Conservation (phyloP, 2,797 vertebrate genomes). For the Sandelia bainsii region DNA sequence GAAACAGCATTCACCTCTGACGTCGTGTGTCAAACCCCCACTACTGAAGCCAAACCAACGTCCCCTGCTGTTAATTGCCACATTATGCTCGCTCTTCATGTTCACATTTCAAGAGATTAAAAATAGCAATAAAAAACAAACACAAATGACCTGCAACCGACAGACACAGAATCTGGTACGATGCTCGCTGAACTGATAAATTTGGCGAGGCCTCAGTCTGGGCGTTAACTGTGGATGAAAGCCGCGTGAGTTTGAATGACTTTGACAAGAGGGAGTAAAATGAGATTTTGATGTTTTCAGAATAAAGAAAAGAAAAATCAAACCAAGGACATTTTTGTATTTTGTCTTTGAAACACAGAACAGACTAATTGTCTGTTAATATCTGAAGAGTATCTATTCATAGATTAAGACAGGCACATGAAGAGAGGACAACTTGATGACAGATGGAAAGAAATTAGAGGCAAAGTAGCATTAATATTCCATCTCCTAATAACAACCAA, state of each 20-base stretch:
- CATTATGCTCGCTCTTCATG: slow-evolving; percentile 61
- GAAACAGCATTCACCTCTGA: not conserved
- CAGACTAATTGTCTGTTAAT: slow-evolving; percentile 78
- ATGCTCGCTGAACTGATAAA: slow-evolving; percentile 60
- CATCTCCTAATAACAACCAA: slow-evolving; percentile 72
- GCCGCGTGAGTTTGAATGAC: slow-evolving; percentile 61
- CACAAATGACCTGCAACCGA: slow-evolving; percentile 49
- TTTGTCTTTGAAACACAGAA: slow-evolving; percentile 69
- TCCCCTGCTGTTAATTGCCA: slow-evolving; percentile 43
- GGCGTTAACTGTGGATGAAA: slow-evolving; percentile 62
- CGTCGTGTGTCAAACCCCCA: not conserved
- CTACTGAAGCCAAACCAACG: slow-evolving; percentile 28
- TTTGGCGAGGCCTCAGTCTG: slow-evolving; percentile 53
- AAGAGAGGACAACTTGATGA: slow-evolving; percentile 71
- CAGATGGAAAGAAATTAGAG: slow-evolving; percentile 83
- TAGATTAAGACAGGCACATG: slow-evolving; percentile 57
- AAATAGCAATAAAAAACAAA: slow-evolving; percentile 66
- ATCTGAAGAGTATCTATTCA: slow-evolving; percentile 72
- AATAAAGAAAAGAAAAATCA: slow-evolving; percentile 61
- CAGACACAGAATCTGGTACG: slow-evolving; percentile 32
- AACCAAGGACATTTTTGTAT: slow-evolving; percentile 71
- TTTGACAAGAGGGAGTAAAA: slow-evolving; percentile 68
- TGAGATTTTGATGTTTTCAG: slow-evolving; percentile 70
- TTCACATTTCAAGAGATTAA: slow-evolving; percentile 68
- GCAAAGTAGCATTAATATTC: slow-evolving; percentile 82